These are phyloP conservation scores for Arbacia lixula DNA, from an alignment of 53 echinoderm and acorn worm genomes.

Conservation along the genomic window DNA sequence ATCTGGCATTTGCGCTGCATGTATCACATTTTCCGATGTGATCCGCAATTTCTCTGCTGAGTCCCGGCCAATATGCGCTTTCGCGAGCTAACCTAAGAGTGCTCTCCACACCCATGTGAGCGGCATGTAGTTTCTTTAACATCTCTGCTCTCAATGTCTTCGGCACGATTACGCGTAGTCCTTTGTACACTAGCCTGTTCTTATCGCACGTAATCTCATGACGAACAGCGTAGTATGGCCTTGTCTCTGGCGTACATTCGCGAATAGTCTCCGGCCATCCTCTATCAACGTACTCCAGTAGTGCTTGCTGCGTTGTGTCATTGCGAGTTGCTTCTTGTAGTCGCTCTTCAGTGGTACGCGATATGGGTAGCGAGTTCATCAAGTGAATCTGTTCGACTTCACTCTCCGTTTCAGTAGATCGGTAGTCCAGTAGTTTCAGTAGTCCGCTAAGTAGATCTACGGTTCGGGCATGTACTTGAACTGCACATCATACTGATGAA, in stretches of 20 bases:
- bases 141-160: not conserved
- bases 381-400: constrained; percentile 63
- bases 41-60: not conserved
- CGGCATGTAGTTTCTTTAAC: constrained; percentile 57
- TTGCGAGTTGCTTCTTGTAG: constrained; percentile 55
- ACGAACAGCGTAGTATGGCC: constrained; percentile 16
- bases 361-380: constrained; percentile 52
- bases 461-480: constrained; percentile 66
- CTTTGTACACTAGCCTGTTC: constrained; percentile 30
- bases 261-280: constrained; percentile 33
- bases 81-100: constrained; percentile 62
- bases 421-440: constrained; percentile 56
- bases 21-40: constrained; percentile 48
- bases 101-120: constrained; percentile 67
- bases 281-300: constrained; percentile 49
- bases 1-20: constrained; percentile 39
- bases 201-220: constrained; percentile 43
- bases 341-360: constrained; percentile 26
- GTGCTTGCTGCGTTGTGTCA: constrained; percentile 47
- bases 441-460: constrained; percentile 70
- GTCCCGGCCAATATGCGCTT: constrained; percentile 60
- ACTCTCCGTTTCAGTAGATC: not conserved
- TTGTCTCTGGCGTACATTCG: not conserved
- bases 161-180: constrained; percentile 1
- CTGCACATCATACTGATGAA: constrained; percentile 58